A percentile compares a stretch with the other conserved stretches of the same genome.
These are phyloP conservation scores for Amblyteles armatorius DNA, from an alignment of 2,888 invertebrate genomes.

Conservation along the genomic window DNA sequence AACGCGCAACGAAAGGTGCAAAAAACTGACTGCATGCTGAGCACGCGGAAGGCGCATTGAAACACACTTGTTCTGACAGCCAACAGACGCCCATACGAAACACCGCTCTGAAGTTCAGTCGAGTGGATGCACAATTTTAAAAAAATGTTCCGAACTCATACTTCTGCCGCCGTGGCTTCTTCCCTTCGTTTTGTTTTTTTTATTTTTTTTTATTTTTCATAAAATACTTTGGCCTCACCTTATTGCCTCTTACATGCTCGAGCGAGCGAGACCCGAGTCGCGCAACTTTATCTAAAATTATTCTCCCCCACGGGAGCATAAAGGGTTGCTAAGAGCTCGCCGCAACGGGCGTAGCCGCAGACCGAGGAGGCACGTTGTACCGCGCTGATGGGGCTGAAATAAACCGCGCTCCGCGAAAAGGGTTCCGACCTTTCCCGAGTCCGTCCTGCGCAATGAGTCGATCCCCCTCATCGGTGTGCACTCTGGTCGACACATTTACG, in stretches of 20 bases:
- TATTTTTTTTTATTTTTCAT: neutral
- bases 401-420: constrained; percentile 50
- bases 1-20: no score
- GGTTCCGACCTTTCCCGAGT: constrained; percentile 40
- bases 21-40: no score
- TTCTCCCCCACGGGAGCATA: constrained; percentile 67
- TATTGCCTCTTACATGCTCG: constrained; percentile 16
- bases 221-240: constrained; percentile 5
- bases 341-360: constrained; percentile 37
- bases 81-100: no score
- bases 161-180: neutral
- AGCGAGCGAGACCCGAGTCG: constrained; percentile 2
- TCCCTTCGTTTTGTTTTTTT: neutral
- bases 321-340: constrained; percentile 66
- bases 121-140: no score
- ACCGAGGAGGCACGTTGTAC: constrained; percentile 72
- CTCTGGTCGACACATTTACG: neutral
- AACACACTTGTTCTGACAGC: no score
- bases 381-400: constrained; percentile 73
- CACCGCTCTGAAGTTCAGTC: no score
- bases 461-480: constrained; percentile 30
- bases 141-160: neutral
- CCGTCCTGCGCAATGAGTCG: constrained; percentile 16
- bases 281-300: constrained; percentile 73
- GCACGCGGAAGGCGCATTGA: no score